Percentiles rank a stretch among this genome's conserved stretches.
Conservation (phyloP, 1,140 invertebrate genomes). For the Penaeus vannamei region DNA sequence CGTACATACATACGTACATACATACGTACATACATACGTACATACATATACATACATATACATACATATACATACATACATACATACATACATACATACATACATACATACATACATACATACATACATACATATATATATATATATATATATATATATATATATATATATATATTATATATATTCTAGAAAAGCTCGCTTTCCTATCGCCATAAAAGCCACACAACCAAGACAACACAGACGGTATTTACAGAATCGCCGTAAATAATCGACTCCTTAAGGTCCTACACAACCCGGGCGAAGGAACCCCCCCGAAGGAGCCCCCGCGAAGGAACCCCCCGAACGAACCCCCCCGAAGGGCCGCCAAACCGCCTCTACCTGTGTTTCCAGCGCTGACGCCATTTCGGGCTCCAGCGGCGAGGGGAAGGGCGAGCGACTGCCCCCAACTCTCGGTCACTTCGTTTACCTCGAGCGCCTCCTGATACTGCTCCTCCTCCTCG, state of each 20-base stretch:
- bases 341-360: too few relatives aligned
- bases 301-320: too few relatives aligned
- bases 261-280: too few relatives aligned
- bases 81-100: slow-evolving; percentile 16
- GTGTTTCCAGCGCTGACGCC: slow-evolving; percentile 54
- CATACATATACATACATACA: neutral
- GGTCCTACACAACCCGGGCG: too few relatives aligned
- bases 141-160: slow-evolving; percentile 21
- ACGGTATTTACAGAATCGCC: too few relatives aligned
- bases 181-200: neutral
- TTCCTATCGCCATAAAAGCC: too few relatives aligned
- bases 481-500: neutral
- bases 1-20: neutral
- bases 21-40: slow-evolving; percentile 6
- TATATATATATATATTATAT: neutral
- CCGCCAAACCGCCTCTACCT: slow-evolving; percentile 28
- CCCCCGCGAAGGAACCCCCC: too few relatives aligned
- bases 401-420: slow-evolving; percentile 11
- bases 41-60: slow-evolving; percentile 17
- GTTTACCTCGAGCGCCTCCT: slow-evolving; percentile 14
- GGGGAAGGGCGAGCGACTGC: slow-evolving; percentile 25
- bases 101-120: slow-evolving; percentile 17
- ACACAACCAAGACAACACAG: too few relatives aligned
- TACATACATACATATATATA: neutral
- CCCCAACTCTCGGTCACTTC: slow-evolving; percentile 46